A percentile compares a stretch with the other conserved stretches of the same genome.
These are phyloP conservation scores for Chorisops tibialis DNA, from an alignment of 2,888 invertebrate species.

Conservation along the genomic window DNA sequence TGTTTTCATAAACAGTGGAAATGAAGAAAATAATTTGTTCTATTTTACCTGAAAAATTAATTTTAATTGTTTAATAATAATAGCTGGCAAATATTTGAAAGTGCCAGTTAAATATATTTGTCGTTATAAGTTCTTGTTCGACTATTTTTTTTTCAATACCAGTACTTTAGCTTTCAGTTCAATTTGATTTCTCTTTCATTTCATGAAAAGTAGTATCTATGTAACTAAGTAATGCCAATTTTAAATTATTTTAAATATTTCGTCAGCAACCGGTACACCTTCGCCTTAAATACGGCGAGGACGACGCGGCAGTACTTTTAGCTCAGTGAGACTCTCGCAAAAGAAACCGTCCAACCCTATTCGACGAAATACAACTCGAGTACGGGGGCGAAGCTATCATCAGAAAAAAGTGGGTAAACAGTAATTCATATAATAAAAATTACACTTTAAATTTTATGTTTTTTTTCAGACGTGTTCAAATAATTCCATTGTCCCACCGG, in stretches of 20 bases:
- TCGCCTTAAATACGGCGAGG: constrained; percentile 50
- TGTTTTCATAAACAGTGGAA: too few species aligned
- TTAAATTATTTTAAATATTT: constrained; percentile 2
- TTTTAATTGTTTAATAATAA: too few species aligned
- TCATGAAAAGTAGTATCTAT: too few species aligned
- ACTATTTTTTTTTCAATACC: too few species aligned
- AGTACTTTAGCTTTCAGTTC: too few species aligned
- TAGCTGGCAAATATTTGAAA: too few species aligned
- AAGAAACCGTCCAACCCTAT: constrained; percentile 55
- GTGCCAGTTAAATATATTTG: too few species aligned
- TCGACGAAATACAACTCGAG: constrained; percentile 58
- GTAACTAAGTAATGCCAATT: too few species aligned
- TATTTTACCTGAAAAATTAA: too few species aligned
- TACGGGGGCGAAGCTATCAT: constrained; percentile 50
- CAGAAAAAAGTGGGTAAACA: constrained; percentile 52
- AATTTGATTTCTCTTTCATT: too few species aligned
- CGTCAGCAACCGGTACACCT: constrained; percentile 49
- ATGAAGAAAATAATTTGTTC: too few species aligned
- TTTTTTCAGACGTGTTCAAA: constrained; percentile 48
- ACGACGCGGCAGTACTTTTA: constrained; percentile 54
- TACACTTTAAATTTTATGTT: neutral
- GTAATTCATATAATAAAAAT: constrained; percentile 5
- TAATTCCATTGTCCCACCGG: constrained; percentile 44
- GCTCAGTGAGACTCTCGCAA: constrained; percentile 58
- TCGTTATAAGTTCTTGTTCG: too few species aligned